Evolutionary conservation across 1,140 invertebrate species (phyloP), one percentile per base, ranked within the genome.

Genomic region (Heterodera carotae): DNA sequence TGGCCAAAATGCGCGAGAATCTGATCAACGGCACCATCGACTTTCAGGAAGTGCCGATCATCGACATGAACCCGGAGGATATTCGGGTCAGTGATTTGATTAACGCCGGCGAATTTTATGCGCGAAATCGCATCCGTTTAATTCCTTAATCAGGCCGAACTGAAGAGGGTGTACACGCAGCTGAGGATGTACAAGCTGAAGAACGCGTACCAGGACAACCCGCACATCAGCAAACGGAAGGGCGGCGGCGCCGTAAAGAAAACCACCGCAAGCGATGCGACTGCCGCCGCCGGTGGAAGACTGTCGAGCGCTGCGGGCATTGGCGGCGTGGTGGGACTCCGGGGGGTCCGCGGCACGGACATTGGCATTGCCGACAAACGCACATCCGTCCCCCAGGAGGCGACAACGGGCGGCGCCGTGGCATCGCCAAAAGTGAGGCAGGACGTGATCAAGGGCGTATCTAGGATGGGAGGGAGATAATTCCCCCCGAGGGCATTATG

Each of bases 171-270:
- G 27, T 97, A 97, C 89, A 93, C 94, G 27, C 94, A 86, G 80
- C 67, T 87, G 31, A 89, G 91, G 79, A 89, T 91, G 59, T 90
- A 95, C 81, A 92, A 94, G 82, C 94, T 94, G 87, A 94, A 95
- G 89, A 94, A 93, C 22, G 92, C 96, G 88, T 91, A 94, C 69
- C 92, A 93, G 81, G 94, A 96, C 89, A 97, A 97, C 90, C 95
- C 94, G 29, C 94, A 97, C 90, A 95, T 97, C 88, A 93, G 93
- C 74, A 95, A 95, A 89, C 90, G 94, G 74, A 90, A 94, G 75
- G 94, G 94, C 7, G 78, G 78, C 18, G 94, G 94, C 4, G 56
- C n/a, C 43, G 62, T 73, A 29, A 60, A 73, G n/a, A 90, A 93
- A 74, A 96, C 96, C 89, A 92, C 93, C 77, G 93, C 93, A 22